phyloP scores from a whole-genome alignment of 1,140 invertebrate species.

The Chionoecetes opilio region DNA sequence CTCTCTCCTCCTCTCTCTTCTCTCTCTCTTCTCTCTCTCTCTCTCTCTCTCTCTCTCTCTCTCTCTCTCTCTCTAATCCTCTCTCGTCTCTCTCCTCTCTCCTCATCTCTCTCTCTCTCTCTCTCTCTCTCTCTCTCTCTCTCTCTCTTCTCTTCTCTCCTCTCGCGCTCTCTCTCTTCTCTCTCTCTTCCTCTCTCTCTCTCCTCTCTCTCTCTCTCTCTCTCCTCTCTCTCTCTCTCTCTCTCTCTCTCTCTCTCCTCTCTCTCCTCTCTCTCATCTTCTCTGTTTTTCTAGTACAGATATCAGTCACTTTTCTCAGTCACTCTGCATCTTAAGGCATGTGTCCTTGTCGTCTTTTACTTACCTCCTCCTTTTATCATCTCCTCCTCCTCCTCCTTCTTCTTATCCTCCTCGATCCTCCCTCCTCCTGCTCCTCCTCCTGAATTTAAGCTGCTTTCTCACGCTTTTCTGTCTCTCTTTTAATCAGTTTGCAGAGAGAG shows the following conservation, averaged over 20 bases:
- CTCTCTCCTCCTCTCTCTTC: background rate
- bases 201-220: background rate
- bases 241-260: background rate
- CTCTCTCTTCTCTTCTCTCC: background rate
- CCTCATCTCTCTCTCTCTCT: background rate
- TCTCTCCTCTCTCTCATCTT: background rate
- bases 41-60: background rate
- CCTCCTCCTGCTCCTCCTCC: background rate
- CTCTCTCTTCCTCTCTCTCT: background rate
- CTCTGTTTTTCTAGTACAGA: background rate
- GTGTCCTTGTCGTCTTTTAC: background rate
- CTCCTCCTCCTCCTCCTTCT: conserved; percentile 16
- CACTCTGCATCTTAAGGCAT: background rate
- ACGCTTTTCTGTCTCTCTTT: too few relatives aligned
- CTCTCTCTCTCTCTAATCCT: background rate
- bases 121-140: background rate
- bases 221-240: background rate
- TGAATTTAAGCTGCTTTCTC: too few relatives aligned
- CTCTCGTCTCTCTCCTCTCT: background rate
- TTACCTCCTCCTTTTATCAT: background rate
- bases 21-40: conserved; percentile 8
- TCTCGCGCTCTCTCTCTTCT: background rate
- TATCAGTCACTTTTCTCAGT: background rate
- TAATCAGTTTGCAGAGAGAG: background rate
- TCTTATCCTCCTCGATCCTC: background rate